Conservation (phyloP, 2,888 invertebrate genomes). For the Drosophila peninsularis region DNA sequence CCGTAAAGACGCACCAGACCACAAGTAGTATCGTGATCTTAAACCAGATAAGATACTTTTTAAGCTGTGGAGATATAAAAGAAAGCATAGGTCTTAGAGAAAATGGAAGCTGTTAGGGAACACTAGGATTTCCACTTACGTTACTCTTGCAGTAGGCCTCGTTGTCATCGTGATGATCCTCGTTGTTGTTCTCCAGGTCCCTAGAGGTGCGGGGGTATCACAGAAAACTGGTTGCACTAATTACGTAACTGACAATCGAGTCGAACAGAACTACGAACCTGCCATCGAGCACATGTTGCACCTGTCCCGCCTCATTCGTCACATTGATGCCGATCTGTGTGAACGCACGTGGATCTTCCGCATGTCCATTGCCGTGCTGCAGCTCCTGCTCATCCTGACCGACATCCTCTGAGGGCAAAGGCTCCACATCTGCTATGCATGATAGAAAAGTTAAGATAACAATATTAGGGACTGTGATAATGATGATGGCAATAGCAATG, state of each 20-base stretch:
- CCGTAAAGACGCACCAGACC: constrained; percentile 89
- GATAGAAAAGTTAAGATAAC: too few relatives aligned
- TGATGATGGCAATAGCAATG: neutral
- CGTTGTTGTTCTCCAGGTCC: constrained; percentile 82
- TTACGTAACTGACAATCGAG: constrained; percentile 74
- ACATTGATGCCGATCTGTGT: constrained; percentile 83
- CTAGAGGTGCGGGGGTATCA: constrained; percentile 71
- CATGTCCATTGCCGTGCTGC: constrained; percentile 66
- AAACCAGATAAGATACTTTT: constrained; percentile 82
- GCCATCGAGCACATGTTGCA: constrained; percentile 78
- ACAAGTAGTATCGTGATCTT: constrained; percentile 86
- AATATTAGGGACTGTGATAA: neutral
- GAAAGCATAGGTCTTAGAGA: neutral
- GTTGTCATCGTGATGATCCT: constrained; percentile 81
- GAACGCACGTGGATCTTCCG: constrained; percentile 59
- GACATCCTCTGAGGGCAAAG: constrained; percentile 81
- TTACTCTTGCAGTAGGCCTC: constrained; percentile 71
- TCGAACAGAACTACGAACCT: constrained; percentile 78
- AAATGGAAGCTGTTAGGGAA: too few relatives aligned
- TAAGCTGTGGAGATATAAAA: constrained; percentile 53
- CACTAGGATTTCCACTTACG: constrained; percentile 36
- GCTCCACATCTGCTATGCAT: constrained; percentile 76
- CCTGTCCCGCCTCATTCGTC: constrained; percentile 84
- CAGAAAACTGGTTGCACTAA: constrained; percentile 80
- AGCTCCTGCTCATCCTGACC: constrained; percentile 36